Evolutionary conservation across 2,797 vertebrate species (phyloP), one percentile per base, ranked within the genome.

Genomic region (Cyclopterus lumpus): DNA sequence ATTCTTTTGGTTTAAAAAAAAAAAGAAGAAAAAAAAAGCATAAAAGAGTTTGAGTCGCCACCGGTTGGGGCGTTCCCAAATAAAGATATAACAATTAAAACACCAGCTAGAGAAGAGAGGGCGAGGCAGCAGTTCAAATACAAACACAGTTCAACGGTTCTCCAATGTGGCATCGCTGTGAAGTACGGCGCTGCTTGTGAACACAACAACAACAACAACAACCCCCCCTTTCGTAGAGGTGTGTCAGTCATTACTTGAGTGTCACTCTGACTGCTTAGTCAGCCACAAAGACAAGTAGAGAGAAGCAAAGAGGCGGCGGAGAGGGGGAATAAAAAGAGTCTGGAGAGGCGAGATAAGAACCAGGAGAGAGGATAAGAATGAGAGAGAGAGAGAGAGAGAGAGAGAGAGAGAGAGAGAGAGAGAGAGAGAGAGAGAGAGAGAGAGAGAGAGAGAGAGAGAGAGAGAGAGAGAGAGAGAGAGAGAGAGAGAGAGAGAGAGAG

Each of bases 241-340:
- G 58, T 79, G 82, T 74, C 83, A 53, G 28, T 84, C 79, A 84
- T 82, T 83, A 69, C 59, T 26, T 53, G 60, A 54, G 75, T 65
- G 65, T 44, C 73, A 32, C 42, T 67, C 12, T 24, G 6, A 51
- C 22, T 58, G 80, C 84, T 77, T 65, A 55, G 79, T 84, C 87
- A 85, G 84, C 85, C 67, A 70, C 57, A 48, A 5, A 62, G 69
- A 76, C 11, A 66, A 80, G 40, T 4, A 69, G 22, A 59, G 64
- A 69, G 71, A 73, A 46, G 60, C 44, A 4, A 48, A 59, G 66
- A 82, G 14, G 28, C 16, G 11, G 48, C 0, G 0, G 67, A 46
- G 28, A 30, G 4, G 20, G 62, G 8, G 32, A 9, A 9, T 8
- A 36, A 36, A 36, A 9, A 36, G 34, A 36, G 32, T 58, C 32